Evolutionary conservation across 2,888 invertebrate genomes (phyloP).

Genomic region (Thera britannica): DNA sequence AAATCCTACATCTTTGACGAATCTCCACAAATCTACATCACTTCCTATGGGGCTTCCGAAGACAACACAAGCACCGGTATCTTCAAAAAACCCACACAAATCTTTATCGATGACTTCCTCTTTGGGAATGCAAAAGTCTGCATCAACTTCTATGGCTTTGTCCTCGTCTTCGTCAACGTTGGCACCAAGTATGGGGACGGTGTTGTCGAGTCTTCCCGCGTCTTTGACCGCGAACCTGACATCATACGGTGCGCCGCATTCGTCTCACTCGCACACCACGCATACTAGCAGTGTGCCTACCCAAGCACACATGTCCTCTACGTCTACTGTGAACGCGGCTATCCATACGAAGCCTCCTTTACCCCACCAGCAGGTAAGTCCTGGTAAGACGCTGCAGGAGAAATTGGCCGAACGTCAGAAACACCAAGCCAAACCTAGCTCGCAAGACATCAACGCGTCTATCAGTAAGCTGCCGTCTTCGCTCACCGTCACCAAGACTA

Average conservation of each 20-base stretch:
- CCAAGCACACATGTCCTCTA: constrained; percentile 67
- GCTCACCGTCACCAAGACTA: constrained; percentile 80
- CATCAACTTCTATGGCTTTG: constrained; percentile 12
- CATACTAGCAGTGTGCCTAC: constrained; percentile 51
- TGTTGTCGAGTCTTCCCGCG: constrained; percentile 67
- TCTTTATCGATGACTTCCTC: constrained; percentile 16
- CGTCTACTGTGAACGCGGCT: constrained; percentile 59
- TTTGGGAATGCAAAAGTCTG: constrained; percentile 24
- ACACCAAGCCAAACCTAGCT: constrained; percentile 60
- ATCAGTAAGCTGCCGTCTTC: constrained; percentile 81
- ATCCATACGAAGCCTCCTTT: constrained; percentile 68
- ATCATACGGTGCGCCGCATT: constrained; percentile 49
- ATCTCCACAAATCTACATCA: constrained; percentile 45
- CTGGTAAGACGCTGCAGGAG: constrained; percentile 88
- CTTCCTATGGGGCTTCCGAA: constrained; percentile 16
- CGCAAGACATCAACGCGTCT: constrained; percentile 65
- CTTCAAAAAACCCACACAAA: constrained; percentile 19
- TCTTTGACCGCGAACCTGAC: constrained; percentile 68
- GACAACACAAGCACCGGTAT: constrained; percentile 14
- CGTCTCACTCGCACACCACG: constrained; percentile 36
- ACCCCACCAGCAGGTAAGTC: constrained; percentile 78
- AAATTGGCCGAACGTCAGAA: constrained; percentile 88
- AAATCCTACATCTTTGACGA: constrained; percentile 51
- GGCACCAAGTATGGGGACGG: constrained; percentile 73
- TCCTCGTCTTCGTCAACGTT: constrained; percentile 41